These are phyloP conservation scores for Otus sunia DNA, from an alignment of 2,113 vertebrate genomes.

Conservation along the genomic window DNA sequence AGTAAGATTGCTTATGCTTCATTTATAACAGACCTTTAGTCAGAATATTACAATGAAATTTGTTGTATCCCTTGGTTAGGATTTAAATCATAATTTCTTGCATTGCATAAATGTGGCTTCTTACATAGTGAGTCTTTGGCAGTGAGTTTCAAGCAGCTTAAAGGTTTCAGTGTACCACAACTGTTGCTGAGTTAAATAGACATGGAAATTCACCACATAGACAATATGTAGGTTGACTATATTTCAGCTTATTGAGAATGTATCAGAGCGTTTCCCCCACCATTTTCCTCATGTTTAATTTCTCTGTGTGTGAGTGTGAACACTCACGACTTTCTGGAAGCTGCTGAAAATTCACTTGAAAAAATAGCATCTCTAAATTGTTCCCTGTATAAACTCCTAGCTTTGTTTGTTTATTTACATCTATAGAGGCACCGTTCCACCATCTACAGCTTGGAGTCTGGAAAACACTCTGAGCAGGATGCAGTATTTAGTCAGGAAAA, in stretches of 20 bases:
- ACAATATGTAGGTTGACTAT: neutral
- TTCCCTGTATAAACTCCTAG: neutral
- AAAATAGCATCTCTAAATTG: neutral
- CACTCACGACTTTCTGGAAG: neutral
- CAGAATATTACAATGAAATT: neutral
- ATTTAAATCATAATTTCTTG: neutral
- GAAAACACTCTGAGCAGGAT: neutral
- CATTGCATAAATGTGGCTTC: neutral
- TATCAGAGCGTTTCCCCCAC: neutral
- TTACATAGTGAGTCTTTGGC: neutral
- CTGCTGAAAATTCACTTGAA: neutral
- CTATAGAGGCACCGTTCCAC: neutral
- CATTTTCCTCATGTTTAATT: neutral
- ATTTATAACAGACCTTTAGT: neutral
- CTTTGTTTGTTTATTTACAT: neutral
- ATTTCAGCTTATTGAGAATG: neutral
- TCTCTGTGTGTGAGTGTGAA: neutral
- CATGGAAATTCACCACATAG: neutral
- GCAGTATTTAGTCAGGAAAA: neutral
- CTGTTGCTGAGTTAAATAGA: neutral
- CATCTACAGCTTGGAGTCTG: neutral
- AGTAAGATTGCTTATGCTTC: neutral
- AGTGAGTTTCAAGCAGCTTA: neutral
- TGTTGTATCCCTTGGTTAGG: neutral
- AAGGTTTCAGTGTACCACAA: neutral